Evolutionary conservation across 2,113 vertebrate species (phyloP), one percentile per base, ranked within the genome.

Genomic region (Xiphophorus hellerii): DNA sequence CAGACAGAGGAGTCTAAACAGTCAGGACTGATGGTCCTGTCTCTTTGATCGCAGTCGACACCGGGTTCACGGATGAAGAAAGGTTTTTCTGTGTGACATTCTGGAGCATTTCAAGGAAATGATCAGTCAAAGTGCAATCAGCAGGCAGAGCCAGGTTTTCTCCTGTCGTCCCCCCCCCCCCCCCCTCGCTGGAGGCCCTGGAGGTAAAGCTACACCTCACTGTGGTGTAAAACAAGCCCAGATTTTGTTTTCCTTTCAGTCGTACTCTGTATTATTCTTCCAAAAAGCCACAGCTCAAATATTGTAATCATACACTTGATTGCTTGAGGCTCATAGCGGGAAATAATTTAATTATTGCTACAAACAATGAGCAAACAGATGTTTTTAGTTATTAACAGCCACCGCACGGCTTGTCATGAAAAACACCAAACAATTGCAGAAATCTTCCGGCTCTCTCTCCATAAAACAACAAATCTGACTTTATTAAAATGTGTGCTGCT

Each of bases 101-200:
- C 84, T 88, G 90, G 69, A 88, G 86, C 82, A 86, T 89, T 90
- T 86, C 70, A 82, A 91, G 89, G 90, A 93, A 92, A 92, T 90
- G 87, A 92, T 90, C 80, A 82, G 88, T 88, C 92, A 93, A 93
- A 94, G 90, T 90, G 91, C 90, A 93, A 90, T 91, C 90, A 91
- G 86, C 93, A 88, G 89, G 80, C 87, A 77, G 78, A 65, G 81
- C 67, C 76, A 44, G 71, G 75, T 42, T 14, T 42, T 42, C 39
- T 17, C 6, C 15, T 33, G 31, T 5, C n/a, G n/a, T n/a, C n/a
- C 89, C 78, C 84, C 76, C 63, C 69, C 6, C 69, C 83, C 60
- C 90, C 92, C 93, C 91, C 14, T 30, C 33, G 72, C 33, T 37
- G 10, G 87, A 93, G 89, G 87, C 85, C 48, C 58, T 92, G 73